These are phyloP conservation scores for Glareola pratincola DNA, from an alignment of 2,113 vertebrate species.

Conservation along the genomic window DNA sequence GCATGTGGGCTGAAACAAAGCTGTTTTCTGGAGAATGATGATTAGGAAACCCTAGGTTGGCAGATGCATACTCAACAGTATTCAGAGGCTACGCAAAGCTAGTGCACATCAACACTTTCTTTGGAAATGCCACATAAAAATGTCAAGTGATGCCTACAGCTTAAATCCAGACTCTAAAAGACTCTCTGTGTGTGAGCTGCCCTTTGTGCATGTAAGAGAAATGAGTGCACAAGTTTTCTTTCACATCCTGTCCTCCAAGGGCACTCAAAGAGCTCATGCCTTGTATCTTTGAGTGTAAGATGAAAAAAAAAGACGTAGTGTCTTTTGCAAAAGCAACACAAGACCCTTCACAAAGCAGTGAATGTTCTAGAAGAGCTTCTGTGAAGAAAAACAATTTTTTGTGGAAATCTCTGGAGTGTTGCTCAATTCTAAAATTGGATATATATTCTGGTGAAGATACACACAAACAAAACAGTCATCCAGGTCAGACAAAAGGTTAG, in stretches of 20 bases:
- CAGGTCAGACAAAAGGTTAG: not conserved
- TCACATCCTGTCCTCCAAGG: not conserved
- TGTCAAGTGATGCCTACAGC: not conserved
- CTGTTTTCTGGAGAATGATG: not conserved
- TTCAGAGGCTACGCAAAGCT: not conserved
- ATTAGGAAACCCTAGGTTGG: not conserved
- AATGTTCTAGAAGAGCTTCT: not conserved
- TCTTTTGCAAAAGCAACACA: not conserved
- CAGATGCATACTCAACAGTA: not conserved
- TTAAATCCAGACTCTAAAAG: not conserved
- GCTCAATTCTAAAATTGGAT: not conserved
- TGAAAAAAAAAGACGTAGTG: rapidly evolving
- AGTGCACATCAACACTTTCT: not conserved
- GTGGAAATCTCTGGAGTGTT: not conserved
- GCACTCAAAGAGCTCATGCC: not conserved
- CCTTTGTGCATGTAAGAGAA: not conserved
- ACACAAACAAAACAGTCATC: not conserved
- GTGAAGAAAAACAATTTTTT: not conserved
- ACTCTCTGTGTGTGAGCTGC: not conserved
- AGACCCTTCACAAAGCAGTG: not conserved
- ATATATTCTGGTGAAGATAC: not conserved
- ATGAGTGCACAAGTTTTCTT: not conserved
- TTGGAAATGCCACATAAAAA: not conserved
- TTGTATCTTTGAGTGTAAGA: not conserved
- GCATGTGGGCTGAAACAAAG: not conserved